These are phyloP conservation scores for Notechis scutatus DNA, from an alignment of 2,113 vertebrate species.

Conservation along the genomic window DNA sequence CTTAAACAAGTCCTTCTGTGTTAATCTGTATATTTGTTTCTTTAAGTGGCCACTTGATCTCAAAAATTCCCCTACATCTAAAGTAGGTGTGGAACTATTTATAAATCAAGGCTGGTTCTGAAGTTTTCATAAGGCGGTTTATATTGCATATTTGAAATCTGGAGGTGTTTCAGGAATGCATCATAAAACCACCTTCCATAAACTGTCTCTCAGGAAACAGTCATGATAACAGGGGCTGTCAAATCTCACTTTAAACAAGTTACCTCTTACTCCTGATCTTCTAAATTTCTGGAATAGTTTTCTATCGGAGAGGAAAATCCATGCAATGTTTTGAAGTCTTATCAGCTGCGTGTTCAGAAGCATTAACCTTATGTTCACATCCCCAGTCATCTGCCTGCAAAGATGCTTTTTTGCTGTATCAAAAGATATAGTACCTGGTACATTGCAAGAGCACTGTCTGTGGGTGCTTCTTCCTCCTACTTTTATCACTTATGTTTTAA, in stretches of 20 bases:
- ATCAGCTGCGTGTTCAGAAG: conserved; percentile 59
- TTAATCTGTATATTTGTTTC: conserved; percentile 49
- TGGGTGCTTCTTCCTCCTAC: not conserved
- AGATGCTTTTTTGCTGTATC: conserved; percentile 1
- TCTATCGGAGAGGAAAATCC: conserved; percentile 51
- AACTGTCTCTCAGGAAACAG: conserved; percentile 72
- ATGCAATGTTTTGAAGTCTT: conserved; percentile 63
- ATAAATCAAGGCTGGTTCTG: conserved; percentile 65
- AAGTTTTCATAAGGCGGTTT: conserved; percentile 72
- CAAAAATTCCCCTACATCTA: conserved; percentile 47
- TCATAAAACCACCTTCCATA: conserved; percentile 76
- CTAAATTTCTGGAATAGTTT: conserved; percentile 64
- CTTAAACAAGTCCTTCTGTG: conserved; percentile 41
- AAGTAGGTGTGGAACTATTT: conserved; percentile 67
- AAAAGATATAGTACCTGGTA: conserved; percentile 1
- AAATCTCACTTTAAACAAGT: conserved; percentile 67
- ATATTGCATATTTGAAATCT: conserved; percentile 75
- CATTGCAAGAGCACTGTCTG: conserved; percentile 14
- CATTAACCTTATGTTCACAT: conserved; percentile 44
- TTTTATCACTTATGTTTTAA: conserved; percentile 18
- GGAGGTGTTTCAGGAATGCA: conserved; percentile 78
- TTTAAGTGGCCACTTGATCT: conserved; percentile 46
- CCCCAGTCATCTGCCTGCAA: conserved; percentile 18
- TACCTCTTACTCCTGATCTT: conserved; percentile 60
- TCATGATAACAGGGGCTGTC: conserved; percentile 70